A percentile compares a stretch with the other conserved stretches of the same genome.
Evolutionary conservation across 2,797 vertebrate species (phyloP).

Genomic region (Hypotaenidia okinawae): DNA sequence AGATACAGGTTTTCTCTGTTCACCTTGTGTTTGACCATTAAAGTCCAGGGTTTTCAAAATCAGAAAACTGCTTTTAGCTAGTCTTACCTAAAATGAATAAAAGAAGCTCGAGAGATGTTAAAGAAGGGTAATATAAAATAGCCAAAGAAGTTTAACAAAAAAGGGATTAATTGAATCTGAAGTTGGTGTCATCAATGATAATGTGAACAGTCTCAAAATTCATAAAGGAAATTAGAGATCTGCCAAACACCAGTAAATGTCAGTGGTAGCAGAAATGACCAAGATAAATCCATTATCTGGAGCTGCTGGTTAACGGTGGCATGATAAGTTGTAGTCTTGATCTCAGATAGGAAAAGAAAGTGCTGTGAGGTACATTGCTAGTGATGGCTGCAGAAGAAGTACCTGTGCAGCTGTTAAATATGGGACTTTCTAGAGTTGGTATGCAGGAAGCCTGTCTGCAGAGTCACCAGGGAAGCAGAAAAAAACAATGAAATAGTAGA

Average conservation of each 20-base stretch:
- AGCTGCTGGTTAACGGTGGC: neutral
- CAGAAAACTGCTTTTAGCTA: neutral
- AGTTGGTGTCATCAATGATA: neutral
- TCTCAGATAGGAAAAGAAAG: neutral
- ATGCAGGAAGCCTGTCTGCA: neutral
- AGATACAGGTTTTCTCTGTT: neutral
- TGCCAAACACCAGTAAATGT: neutral
- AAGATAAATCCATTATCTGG: neutral
- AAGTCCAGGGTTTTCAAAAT: neutral
- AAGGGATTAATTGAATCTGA: neutral
- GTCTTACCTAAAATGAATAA: neutral
- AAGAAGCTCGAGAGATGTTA: neutral
- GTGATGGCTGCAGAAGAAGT: neutral
- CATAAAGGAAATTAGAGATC: neutral
- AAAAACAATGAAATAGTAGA: neutral
- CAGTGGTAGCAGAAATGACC: neutral
- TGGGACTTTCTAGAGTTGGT: neutral
- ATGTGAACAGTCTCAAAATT: neutral
- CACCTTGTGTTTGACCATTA: neutral
- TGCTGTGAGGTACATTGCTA: neutral
- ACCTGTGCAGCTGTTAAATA: neutral
- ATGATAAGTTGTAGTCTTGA: neutral
- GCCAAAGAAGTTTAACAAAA: neutral
- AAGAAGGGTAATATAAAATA: neutral
- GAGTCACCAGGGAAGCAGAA: neutral